Conservation (phyloP, 2,797 vertebrate genomes). For the Lepus oiostolus region DNA sequence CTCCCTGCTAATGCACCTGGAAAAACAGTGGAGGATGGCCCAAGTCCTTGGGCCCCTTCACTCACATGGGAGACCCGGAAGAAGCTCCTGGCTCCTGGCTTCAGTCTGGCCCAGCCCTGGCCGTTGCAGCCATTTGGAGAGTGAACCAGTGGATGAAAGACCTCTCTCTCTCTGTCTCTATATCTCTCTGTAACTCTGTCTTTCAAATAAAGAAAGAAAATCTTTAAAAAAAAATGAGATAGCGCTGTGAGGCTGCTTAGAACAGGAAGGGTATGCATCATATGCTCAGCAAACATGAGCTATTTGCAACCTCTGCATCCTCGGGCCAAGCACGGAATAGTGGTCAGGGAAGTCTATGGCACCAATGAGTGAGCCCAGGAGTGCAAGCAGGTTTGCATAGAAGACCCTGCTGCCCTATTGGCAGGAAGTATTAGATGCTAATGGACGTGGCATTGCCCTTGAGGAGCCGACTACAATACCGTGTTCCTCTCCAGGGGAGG, state of each 20-base stretch:
- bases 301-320: background rate
- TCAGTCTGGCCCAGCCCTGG: too few species aligned
- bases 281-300: background rate
- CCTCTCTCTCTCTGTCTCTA: too few species aligned
- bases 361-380: background rate
- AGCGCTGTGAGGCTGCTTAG: slow-evolving; percentile 24
- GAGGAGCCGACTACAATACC: background rate
- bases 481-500: background rate
- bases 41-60: too few species aligned
- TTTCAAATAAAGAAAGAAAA: too few species aligned
- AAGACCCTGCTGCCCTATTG: background rate
- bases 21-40: too few species aligned
- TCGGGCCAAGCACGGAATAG: background rate
- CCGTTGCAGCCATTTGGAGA: too few species aligned
- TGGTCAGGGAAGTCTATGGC: slow-evolving; percentile 9
- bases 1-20: too few species aligned
- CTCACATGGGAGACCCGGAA: too few species aligned
- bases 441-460: background rate
- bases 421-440: background rate
- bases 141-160: too few species aligned
- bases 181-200: too few species aligned
- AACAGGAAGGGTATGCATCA: background rate
- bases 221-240: background rate
- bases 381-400: background rate
- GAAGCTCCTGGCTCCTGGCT: too few species aligned